Percentiles rank a stretch among this genome's conserved stretches.
Conservation (phyloP, 2,797 vertebrate genomes). For the Melopsittacus undulatus region DNA sequence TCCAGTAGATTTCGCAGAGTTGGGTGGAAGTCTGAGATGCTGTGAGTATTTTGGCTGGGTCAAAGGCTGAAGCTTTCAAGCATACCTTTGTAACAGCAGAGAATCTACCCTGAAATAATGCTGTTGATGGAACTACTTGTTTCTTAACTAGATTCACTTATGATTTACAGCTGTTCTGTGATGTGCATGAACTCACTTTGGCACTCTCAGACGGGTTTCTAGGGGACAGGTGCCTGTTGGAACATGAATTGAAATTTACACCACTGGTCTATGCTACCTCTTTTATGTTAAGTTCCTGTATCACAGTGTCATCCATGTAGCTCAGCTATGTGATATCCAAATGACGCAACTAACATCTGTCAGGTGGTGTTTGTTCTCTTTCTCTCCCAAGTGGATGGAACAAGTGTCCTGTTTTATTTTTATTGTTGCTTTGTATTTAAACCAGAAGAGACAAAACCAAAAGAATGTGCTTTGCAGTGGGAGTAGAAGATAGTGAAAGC, state of each 20-base stretch:
- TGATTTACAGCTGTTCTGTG: neutral
- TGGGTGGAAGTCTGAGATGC: neutral
- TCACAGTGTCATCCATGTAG: neutral
- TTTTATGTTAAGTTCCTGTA: neutral
- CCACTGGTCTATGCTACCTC: neutral
- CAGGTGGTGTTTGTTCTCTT: conserved; percentile 35
- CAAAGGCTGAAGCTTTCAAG: neutral
- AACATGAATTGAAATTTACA: neutral
- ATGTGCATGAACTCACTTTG: neutral
- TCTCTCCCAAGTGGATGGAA: neutral
- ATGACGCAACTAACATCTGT: conserved; percentile 42
- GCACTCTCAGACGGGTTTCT: neutral
- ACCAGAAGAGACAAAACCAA: conserved; percentile 18
- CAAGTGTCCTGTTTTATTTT: conserved; percentile 10
- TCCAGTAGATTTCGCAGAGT: neutral
- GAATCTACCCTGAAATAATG: neutral
- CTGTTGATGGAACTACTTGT: neutral
- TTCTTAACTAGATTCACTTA: neutral
- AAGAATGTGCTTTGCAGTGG: conserved; percentile 16
- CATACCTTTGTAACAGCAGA: neutral
- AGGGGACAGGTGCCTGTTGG: neutral
- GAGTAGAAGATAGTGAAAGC: neutral
- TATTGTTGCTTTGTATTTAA: neutral
- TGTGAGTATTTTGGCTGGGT: neutral
- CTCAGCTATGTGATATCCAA: neutral